phyloP scores from a whole-genome alignment of 2,797 vertebrate genomes.

The Sphenopsis melanotis region DNA sequence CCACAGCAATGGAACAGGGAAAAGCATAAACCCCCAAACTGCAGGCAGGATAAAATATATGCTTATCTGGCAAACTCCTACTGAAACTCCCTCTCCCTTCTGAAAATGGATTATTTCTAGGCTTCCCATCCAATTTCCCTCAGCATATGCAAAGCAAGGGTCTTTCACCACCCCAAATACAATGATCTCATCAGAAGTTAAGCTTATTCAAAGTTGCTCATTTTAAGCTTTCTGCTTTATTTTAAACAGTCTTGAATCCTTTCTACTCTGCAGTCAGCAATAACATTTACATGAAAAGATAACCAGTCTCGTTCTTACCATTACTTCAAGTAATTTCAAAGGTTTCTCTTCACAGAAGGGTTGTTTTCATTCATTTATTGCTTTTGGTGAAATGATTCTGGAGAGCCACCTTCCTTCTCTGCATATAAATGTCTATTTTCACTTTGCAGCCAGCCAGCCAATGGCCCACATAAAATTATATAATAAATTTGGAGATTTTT shows the following conservation, averaged over 20 bases:
- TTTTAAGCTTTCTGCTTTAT: not conserved
- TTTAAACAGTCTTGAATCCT: not conserved
- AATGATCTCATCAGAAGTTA: not conserved
- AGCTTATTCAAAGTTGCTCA: not conserved
- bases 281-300: not conserved
- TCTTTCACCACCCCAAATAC: not conserved
- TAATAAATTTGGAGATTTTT: not conserved
- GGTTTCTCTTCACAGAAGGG: slow-evolving; percentile 1
- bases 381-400: not conserved
- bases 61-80: not conserved
- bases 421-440: not conserved
- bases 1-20: not conserved
- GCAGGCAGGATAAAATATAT: not conserved
- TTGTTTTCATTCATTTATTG: slow-evolving; percentile 23
- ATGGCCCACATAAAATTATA: not conserved
- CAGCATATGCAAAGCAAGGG: not conserved
- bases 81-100: not conserved
- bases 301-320: not conserved
- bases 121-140: not conserved
- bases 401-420: not conserved
- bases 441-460: not conserved
- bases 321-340: slow-evolving; percentile 32
- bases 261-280: not conserved
- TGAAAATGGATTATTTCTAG: not conserved
- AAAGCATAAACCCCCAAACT: not conserved